Conservation (phyloP, 1,140 invertebrate species). For the Eupristina koningsbergeri region DNA sequence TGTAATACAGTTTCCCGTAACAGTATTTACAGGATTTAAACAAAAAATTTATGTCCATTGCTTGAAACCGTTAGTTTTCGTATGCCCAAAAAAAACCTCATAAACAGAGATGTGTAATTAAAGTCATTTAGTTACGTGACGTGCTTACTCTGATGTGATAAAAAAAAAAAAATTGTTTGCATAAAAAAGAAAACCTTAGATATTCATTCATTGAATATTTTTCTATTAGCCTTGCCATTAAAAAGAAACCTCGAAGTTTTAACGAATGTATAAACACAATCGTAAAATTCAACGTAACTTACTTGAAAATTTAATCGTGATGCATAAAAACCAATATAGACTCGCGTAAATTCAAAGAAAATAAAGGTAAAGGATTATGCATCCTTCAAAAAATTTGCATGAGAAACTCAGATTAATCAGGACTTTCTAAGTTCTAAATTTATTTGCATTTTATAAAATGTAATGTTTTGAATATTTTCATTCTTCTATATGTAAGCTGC, state of each 20-base stretch:
- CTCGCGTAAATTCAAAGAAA: neutral
- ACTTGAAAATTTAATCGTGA: conserved; percentile 20
- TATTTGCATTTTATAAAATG: too few relatives aligned
- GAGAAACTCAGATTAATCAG: too few relatives aligned
- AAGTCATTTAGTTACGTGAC: neutral
- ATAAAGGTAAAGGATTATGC: neutral
- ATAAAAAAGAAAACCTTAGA: neutral
- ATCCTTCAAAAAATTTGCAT: too few relatives aligned
- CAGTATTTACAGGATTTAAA: neutral
- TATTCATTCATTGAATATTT: neutral
- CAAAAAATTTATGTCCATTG: neutral
- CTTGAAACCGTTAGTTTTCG: neutral
- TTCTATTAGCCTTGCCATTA: neutral
- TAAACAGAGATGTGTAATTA: neutral
- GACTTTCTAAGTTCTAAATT: too few relatives aligned
- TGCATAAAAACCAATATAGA: neutral
- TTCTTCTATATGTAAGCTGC: too few relatives aligned
- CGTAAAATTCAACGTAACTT: neutral
- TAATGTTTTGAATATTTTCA: too few relatives aligned
- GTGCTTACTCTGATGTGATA: neutral
- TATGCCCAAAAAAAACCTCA: neutral
- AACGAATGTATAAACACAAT: conserved; percentile 1
- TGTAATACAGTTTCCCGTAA: neutral
- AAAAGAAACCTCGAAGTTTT: neutral
- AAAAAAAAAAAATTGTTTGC: neutral